Evolutionary conservation across 1,140 invertebrate genomes (phyloP).

Genomic region (Dreissena polymorpha): DNA sequence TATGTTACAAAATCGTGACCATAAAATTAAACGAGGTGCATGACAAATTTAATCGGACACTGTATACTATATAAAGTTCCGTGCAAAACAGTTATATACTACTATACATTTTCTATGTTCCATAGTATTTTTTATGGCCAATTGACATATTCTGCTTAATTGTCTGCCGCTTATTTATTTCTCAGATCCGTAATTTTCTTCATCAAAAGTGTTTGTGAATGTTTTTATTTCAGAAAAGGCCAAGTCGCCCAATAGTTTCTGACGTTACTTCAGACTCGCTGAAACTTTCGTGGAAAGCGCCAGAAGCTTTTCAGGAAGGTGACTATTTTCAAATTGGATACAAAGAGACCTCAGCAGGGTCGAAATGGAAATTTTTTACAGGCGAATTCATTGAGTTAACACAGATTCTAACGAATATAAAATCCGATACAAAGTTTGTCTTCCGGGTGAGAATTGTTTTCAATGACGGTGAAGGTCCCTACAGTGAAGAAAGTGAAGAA

Average conservation of each 20-base stretch:
- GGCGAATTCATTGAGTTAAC: neutral
- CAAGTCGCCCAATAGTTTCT: neutral
- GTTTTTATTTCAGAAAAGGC: neutral
- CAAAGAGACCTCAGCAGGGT: neutral
- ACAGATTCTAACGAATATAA: neutral
- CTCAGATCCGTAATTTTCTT: too few species aligned
- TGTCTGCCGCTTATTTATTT: too few species aligned
- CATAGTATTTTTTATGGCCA: too few species aligned
- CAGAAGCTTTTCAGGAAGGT: neutral
- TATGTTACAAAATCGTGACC: too few species aligned
- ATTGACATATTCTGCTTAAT: too few species aligned
- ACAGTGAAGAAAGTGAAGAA: slow-evolving; percentile 10
- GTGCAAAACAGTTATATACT: too few species aligned
- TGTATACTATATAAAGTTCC: too few species aligned
- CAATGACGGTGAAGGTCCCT: slow-evolving; percentile 2
- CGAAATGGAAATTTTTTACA: neutral
- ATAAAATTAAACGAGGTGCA: too few species aligned
- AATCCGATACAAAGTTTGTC: neutral
- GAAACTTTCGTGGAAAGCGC: neutral
- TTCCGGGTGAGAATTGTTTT: neutral
- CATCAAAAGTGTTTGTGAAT: too few species aligned
- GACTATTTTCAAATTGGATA: neutral
- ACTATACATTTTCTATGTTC: too few species aligned
- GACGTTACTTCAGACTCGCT: neutral
- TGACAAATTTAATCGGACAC: too few species aligned